Conservation (phyloP, 2,888 invertebrate genomes). For the Drosophila cognata region DNA sequence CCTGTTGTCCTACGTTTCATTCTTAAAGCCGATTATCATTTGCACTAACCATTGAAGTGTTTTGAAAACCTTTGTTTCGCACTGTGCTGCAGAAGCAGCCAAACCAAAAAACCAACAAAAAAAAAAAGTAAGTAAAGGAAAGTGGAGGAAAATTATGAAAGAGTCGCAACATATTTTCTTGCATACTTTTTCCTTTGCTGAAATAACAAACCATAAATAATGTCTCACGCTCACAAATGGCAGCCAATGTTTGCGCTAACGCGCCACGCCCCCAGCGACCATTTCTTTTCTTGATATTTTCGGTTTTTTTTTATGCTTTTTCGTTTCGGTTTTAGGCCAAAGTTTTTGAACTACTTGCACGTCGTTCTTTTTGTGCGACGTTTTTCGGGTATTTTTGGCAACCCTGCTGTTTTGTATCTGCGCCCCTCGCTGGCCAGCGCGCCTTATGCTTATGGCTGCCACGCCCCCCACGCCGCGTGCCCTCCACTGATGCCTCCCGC, state of each 20-base stretch:
- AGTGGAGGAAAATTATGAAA: constrained; percentile 71
- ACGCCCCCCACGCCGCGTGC: constrained; percentile 31
- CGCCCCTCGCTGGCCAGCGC: constrained; percentile 44
- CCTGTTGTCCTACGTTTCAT: constrained; percentile 47
- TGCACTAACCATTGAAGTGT: constrained; percentile 10
- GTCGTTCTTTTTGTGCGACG: constrained; percentile 69
- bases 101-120: background rate
- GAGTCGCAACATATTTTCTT: constrained; percentile 79
- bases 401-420: constrained; percentile 78
- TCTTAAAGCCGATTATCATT: constrained; percentile 56
- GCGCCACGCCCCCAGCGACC: constrained; percentile 58
- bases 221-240: constrained; percentile 79
- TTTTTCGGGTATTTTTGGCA: constrained; percentile 67
- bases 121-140: constrained; percentile 7
- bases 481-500: constrained; percentile 45
- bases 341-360: constrained; percentile 80
- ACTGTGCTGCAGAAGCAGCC: background rate
- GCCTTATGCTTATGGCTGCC: constrained; percentile 60
- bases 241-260: constrained; percentile 71
- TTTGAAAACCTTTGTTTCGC: constrained; percentile 56
- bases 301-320: constrained; percentile 15
- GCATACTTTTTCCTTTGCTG: constrained; percentile 68
- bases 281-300: constrained; percentile 32
- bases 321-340: constrained; percentile 74
- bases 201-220: constrained; percentile 84